Evolutionary conservation across 1,140 invertebrate genomes (phyloP), one percentile per base, ranked within the genome.

Genomic region (Drosophila serrata): DNA sequence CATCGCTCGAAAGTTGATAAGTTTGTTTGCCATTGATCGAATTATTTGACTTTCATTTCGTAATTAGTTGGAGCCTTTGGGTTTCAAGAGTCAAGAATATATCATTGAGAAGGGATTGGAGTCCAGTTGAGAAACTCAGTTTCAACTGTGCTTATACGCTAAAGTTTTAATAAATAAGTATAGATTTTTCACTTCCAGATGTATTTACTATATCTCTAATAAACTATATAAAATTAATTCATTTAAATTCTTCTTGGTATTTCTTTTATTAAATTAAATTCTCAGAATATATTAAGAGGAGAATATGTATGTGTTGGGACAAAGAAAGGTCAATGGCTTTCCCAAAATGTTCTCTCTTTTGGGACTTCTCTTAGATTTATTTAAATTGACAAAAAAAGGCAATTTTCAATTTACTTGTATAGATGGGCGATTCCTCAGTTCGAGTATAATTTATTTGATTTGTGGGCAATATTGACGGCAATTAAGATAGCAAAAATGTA

Each of bases 381-480:
- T 59, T 59, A 72, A 40, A 68, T 48, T 70, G 48, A 58, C 51
- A 46, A 53, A 67, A 67, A 61, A 42, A 53, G 19, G 15, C 46
- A 27, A 56, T 48, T 58, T 72, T 72, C 49, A 72, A 72, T 72
- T 72, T 72, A 45, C 37, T 69, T 55, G 37, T 15, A 17, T 8
- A 22, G 39, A 33, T 24, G 29, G 45, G 12, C 22, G 43, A 72
- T 39, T 57, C 29, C 22, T 33, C 35, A 35, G 65, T 48, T 39
- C 35, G n/a, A 42, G 74, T 40, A 77, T 51, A 68, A 77, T 77
- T 77, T 60, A 77, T 77, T 77, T 77, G 57, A 78, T 69, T 87
- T 82, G 75, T 77, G 29, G 62, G 72, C 82, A 82, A 88, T 88
- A 82, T 86, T 64, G 65, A 64, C 61, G 45, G 72, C 60, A 75